Conservation (phyloP, 2,113 vertebrate genomes). For the Psilopogon haemacephalus region DNA sequence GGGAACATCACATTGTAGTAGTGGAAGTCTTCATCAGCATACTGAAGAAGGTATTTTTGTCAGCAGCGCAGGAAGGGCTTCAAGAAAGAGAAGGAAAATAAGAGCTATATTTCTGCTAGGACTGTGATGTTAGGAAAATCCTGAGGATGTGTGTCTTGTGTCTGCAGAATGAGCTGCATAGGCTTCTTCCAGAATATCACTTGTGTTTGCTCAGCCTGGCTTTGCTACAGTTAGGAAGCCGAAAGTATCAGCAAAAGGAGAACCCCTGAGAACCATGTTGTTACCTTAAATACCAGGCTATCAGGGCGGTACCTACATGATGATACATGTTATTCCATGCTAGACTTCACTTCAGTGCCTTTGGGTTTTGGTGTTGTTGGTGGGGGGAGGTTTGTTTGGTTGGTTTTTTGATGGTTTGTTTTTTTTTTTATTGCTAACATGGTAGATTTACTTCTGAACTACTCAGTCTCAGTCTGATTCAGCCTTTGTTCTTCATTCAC, state of each 20-base stretch:
- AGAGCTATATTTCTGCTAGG: not conserved
- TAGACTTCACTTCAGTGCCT: not conserved
- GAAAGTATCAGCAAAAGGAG: not conserved
- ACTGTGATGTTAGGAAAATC: not conserved
- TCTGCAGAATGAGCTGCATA: not conserved
- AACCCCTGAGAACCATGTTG: not conserved
- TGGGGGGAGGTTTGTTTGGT: too few species aligned
- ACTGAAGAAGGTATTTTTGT: not conserved
- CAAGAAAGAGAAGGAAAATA: not conserved
- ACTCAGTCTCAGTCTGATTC: slow-evolving; percentile 16
- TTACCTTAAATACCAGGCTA: not conserved
- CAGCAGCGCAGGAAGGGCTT: not conserved
- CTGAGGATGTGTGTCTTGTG: not conserved
- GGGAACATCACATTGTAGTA: not conserved
- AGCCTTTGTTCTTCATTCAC: slow-evolving; percentile 25
- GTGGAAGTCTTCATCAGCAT: not conserved
- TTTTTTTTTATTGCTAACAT: not conserved
- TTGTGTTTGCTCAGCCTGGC: not conserved
- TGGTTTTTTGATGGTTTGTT: not conserved
- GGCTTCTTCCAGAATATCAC: not conserved
- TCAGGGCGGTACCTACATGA: not conserved
- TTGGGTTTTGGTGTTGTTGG: not conserved
- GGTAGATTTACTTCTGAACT: not conserved
- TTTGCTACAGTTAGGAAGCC: not conserved
- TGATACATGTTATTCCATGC: not conserved